Conservation (phyloP, 2,113 vertebrate genomes). For the Ictalurus punctatus region DNA sequence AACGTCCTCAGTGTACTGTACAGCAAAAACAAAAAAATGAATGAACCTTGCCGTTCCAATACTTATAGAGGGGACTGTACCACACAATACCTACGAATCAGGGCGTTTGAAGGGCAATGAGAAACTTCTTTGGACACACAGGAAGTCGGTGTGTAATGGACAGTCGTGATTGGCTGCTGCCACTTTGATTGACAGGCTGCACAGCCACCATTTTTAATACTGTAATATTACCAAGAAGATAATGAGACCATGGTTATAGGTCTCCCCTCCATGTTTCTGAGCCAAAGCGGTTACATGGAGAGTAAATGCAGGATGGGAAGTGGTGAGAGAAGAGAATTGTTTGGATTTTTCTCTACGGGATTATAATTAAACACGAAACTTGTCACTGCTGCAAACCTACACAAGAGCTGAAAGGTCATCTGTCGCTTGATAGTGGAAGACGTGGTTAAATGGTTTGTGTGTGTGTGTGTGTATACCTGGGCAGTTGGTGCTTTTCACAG, state of each 20-base stretch:
- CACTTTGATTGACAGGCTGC: background rate
- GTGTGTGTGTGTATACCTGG: conserved; percentile 69
- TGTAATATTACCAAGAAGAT: background rate
- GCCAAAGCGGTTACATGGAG: background rate
- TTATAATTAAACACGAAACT: background rate
- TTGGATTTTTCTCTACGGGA: background rate
- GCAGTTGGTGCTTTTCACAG: conserved; percentile 79
- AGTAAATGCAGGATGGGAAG: background rate
- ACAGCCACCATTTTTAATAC: background rate
- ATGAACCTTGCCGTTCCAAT: too few relatives aligned
- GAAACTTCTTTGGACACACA: background rate
- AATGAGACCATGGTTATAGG: background rate
- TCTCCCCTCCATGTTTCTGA: background rate
- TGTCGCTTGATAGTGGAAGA: background rate
- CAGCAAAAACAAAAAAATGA: too few relatives aligned
- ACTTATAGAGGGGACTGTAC: too few relatives aligned
- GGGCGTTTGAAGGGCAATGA: background rate
- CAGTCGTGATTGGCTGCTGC: background rate
- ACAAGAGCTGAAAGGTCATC: background rate
- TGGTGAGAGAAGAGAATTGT: background rate
- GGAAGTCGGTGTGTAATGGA: background rate
- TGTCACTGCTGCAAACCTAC: background rate
- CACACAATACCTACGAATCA: background rate
- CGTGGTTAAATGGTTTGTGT: background rate
- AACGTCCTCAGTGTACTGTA: too few relatives aligned